Evolutionary conservation across 2,797 vertebrate genomes (phyloP), one percentile per base, ranked within the genome.

Genomic region (Hypotaenidia philippensis): DNA sequence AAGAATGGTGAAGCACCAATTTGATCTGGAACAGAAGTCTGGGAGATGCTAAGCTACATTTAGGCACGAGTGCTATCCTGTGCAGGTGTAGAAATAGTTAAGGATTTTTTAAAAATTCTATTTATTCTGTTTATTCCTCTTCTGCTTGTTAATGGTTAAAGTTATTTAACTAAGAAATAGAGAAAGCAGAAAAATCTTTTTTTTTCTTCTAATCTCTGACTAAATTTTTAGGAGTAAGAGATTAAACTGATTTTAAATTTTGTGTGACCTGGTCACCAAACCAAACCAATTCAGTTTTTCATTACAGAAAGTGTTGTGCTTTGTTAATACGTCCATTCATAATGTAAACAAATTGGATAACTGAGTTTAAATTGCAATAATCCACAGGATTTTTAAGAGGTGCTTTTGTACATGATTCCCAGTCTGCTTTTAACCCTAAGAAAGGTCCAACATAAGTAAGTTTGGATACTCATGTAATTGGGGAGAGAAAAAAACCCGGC

Each of bases 361-460:
- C 21, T 55, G 83, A 22, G 45, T 81, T 77, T 77, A n/a, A 34
- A 13, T 55, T 41, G 5, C 0, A 8, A 0, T 78, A 86, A 82
- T 72, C 15, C 8, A 36, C 18, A 21, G 23, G 32, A 81, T 75
- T 60, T 44, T 75, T 41, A 75, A 61, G 47, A 83, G 9, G 7
- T 64, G 10, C 10, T 5, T 41, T 3, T 60, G 89, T 32, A 34
- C 8, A 32, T 57, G 53, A 83, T 65, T 88, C 75, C 19, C 26
- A 41, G 7, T 71, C 40, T 56, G 9, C 0, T 12, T 78, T 53
- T 11, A 0, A 0, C 0, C 8, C 18, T 6, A 1, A 0, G 10
- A 70, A 66, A 83, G 4, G 10, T 56, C 52, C 21, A 57, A 13
- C 11, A 13, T 31, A 87, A 49, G 8, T 53, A 50, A 66, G 40